Conservation (phyloP, 2,888 invertebrate species). For the Bruchidius siliquastri region DNA sequence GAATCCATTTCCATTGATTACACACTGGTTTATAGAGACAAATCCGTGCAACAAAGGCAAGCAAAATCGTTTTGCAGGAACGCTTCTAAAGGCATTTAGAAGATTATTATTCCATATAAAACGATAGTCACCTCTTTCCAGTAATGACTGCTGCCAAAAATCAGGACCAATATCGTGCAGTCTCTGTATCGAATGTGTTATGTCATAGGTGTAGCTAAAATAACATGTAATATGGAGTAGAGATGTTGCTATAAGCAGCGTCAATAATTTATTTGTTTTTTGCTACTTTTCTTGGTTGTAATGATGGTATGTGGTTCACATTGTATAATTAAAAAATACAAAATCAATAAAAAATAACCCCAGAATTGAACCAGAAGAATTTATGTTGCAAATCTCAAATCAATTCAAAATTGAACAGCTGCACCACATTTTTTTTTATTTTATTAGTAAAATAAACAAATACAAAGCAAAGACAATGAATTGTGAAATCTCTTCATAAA, state of each 20-base stretch:
- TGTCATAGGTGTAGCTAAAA: conserved; percentile 90
- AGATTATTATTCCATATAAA: conserved; percentile 93
- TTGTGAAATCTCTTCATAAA: no score
- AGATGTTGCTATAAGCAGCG: background rate
- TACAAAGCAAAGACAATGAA: no score
- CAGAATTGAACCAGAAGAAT: no score
- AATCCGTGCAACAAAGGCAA: conserved; percentile 91
- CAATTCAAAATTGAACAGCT: no score
- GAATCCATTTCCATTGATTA: conserved; percentile 76
- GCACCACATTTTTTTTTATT: no score
- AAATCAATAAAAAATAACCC: no score
- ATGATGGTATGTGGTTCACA: no score
- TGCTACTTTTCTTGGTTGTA: no score
- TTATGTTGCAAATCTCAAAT: no score
- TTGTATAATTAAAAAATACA: no score
- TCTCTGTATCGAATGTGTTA: conserved; percentile 88
- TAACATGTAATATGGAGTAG: background rate
- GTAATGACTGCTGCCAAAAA: conserved; percentile 73
- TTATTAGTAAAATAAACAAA: no score
- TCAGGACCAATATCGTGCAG: conserved; percentile 79
- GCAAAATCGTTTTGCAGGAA: conserved; percentile 73
- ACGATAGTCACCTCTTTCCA: conserved; percentile 75
- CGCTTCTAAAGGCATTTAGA: conserved; percentile 68
- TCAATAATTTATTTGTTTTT: no score
- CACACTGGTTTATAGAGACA: conserved; percentile 73